Base-by-base conservation (phyloP, 2,888 invertebrate species). In the Zootermopsis nevadensis region DNA sequence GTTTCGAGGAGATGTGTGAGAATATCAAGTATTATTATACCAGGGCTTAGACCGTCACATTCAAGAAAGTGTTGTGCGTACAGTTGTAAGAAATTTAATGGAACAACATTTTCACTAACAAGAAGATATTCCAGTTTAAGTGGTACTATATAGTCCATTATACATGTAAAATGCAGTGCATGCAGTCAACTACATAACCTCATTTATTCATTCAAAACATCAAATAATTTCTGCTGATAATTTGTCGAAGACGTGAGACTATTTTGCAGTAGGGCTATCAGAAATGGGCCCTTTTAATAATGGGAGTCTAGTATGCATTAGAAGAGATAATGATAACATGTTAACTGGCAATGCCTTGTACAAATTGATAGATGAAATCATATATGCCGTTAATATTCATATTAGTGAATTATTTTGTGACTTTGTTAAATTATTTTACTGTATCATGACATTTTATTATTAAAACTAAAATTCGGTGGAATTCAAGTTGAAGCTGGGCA, bases 121-220 rank as follows among this genome's bases (percentile, higher is more conserved):
- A 74, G 38, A 38, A 42, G 38, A 42, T 74, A 38, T 42, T 74
- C 35, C 1, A 74, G n/a, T 35, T 22, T 74, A 74, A 74, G 38
- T 38, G 74, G 74, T 74, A 74, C 4, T 38, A 24, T 38, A 38
- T 38, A n/a, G 22, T 38, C 10, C 6, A 24, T 22, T 74, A 22
- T 19, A 12, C 31, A 69, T 19, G 19, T 33, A 22, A 31, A 22
- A 33, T 33, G 4, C 6, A 22, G 33, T 69, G 48, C 48, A 48
- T 48, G 48, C 3, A 48, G 19, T 48, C 3, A 48, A 19, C 12
- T 19, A 74, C 69, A 69, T 74, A 74, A 74, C 74, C 74, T 74
- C 74, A 74, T 6, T 48, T 7, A 66, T 69, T 22, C 15, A n/a
- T 33, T 31, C 31, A 69, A 4, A 69, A 33, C 1, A 22, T 2